Evolutionary conservation across 2,888 invertebrate genomes (phyloP), one percentile per base, ranked within the genome.

Genomic region (Copidosoma aretas): DNA sequence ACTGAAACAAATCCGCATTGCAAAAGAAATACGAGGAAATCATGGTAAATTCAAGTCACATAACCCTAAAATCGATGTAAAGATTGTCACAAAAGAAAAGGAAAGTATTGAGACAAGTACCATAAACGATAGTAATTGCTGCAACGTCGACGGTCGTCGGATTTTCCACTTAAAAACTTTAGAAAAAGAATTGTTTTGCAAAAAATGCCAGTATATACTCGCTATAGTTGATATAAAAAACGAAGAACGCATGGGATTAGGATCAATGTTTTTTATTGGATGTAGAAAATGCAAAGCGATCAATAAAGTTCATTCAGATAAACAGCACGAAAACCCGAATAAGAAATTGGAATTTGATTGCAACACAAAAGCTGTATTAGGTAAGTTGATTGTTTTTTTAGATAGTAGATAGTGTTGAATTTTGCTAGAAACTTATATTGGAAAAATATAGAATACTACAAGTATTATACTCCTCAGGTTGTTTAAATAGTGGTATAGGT

Each of bases 361-460:
- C 15, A 58, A 58, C 17, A 43, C 58, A 43, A 58, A 58, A 41
- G 22, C 4, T 43, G 39, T 58, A 15, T 12, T 54, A 14, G 43
- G 41, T 58, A 21, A 21, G 21, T 58, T 32, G 4, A 32, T 32
- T 32, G 32, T 32, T 5, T 5, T 32, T 32, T 32, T 32, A 32
- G 3, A 32, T 32, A 10, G 17, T 32, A 32, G 3, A 32, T 32
- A 10, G 17, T 12, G 32, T 43, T 19, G 3, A 41, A 58, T 21
- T 15, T 41, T 5, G 21, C 15, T 43, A 43, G 4, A n/a, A 10
- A 10, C 0, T 32, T n/a, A 32, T n/a, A 4, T 56, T n/a, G 4
- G 19, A n/a, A n/a, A n/a, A n/a, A n/a, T n/a, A n/a, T 25, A 15
- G 32, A 21, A 52, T 24, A 24, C 12, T 58, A 58, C 39, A 41